Base-by-base conservation (phyloP, 1,140 invertebrate genomes). In the Sinonovacula constricta region DNA sequence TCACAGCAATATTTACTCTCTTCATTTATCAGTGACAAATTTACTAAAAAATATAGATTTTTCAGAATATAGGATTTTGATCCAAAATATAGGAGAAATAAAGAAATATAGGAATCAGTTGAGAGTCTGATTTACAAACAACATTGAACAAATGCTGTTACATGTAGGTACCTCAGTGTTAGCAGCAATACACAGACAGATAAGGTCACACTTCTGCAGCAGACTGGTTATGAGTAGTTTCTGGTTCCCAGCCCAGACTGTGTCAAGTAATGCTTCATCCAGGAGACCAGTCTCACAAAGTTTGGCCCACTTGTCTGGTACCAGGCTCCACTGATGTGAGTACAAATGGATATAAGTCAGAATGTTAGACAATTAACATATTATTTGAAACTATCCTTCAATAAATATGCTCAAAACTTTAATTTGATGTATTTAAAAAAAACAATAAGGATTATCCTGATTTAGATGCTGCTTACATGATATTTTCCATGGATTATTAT, bases 161-260 rank as follows among this genome's bases (percentile, higher is more conserved):
- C n/a, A n/a, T n/a, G n/a, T n/a, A n/a, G n/a, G n/a, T 75, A 88
- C 86, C 84, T 84, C 81, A 34, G 75, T 56, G 36, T 65, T 36
- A 30, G 72, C 71, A 14, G 78, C 83, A 24, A 81, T 69, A 71
- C 83, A 75, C 45, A 83, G 81, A 79, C 86, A 88, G 18, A 90
- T 80, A 1, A 91, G 83, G 77, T 90, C 89, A 84, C 90, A 88
- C 78, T 90, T 90, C 79, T 90, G 86, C 84, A 91, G 87, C n/a
- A 90, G 83, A 12, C 85, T 85, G 4, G 90, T 71, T 15, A 90
- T 79, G 15, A 87, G 78, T 26, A 81, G 56, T 74, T 89, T 90
- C 60, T 90, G 87, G 22, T 81, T 76, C 7, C 82, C 30, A 5
- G 77, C 81, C 87, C 89, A 90, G 15, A 90, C 59, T 24, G 65